phyloP scores from a whole-genome alignment of 2,797 vertebrate species.

The Poecilia wingei region DNA sequence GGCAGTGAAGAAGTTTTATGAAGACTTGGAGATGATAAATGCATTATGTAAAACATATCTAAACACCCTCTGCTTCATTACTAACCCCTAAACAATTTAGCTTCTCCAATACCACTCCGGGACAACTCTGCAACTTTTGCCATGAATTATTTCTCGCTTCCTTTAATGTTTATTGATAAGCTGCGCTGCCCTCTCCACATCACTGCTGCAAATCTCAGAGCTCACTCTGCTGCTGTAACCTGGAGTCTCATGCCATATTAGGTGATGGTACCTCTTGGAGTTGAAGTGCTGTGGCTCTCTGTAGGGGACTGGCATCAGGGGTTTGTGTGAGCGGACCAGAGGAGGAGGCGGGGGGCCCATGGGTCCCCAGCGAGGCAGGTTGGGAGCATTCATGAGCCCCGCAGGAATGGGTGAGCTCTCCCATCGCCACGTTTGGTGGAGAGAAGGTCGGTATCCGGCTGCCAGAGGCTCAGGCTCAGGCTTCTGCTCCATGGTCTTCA shows the following conservation, averaged over 20 bases:
- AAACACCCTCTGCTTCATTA: background rate
- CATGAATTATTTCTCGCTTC: background rate
- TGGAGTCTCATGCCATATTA: background rate
- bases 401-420: constrained; percentile 82
- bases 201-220: background rate
- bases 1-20: no score
- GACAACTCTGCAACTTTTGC: background rate
- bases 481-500: constrained; percentile 88
- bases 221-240: background rate
- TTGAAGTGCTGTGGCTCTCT: constrained; percentile 86
- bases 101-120: background rate
- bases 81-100: background rate
- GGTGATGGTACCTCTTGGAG: constrained; percentile 82
- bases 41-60: background rate
- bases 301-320: constrained; percentile 81
- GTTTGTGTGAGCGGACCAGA: constrained; percentile 80
- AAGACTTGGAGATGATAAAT: background rate
- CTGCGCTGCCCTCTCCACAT: background rate
- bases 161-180: background rate
- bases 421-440: constrained; percentile 88
- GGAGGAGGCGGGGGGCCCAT: constrained; percentile 78
- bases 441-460: constrained; percentile 80
- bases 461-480: constrained; percentile 82
- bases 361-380: constrained; percentile 82
- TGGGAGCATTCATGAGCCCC: constrained; percentile 77